Evolutionary conservation across 2,113 vertebrate species (phyloP), one percentile per base, ranked within the genome.

Genomic region (Lepus europaeus): DNA sequence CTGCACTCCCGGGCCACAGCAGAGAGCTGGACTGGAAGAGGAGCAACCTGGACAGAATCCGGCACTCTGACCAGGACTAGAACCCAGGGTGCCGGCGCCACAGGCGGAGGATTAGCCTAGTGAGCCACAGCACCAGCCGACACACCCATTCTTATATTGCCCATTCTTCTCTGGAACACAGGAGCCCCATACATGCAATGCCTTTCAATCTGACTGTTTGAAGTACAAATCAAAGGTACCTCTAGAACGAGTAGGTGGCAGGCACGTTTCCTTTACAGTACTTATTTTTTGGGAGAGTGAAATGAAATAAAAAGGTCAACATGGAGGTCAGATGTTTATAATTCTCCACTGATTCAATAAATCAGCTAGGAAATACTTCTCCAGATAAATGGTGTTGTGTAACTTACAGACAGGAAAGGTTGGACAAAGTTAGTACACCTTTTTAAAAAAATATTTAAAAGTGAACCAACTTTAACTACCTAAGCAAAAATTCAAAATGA

Each of bases 401-500:
- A 96, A 96, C 78, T 96, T 92, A 96, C 96, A 90, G 92, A 82
- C 33, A 93, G 45, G 25, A 96, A 97, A 93, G 25, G 61, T 69
- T 90, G 80, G 82, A 12, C 56, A 90, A 94, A 93, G 83, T 85
- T 68, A 91, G 66, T 45, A 22, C 22, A 89, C 82, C 45, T 56
- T 94, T 96, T 76, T 72, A 14, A 92, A 53, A 45, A 84, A 56
- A 70, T 86, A 73, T 93, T 95, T 72, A 90, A 51, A 95, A 89
- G 31, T 89, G 59, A 79, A 86, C 59, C 88, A 61, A 56, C 83
- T 94, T 95, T 84, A 95, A 73, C 51, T 82, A 93, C 36, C 68
- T 79, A 73, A 96, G 39, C 51, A 95, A n/a, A 89, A 96, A 93
- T 79, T 89, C 84, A 95, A 95, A 93, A 87, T 93, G 49, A 68